phyloP scores from a whole-genome alignment of 2,888 invertebrate species.

The Dioctria linearis region DNA sequence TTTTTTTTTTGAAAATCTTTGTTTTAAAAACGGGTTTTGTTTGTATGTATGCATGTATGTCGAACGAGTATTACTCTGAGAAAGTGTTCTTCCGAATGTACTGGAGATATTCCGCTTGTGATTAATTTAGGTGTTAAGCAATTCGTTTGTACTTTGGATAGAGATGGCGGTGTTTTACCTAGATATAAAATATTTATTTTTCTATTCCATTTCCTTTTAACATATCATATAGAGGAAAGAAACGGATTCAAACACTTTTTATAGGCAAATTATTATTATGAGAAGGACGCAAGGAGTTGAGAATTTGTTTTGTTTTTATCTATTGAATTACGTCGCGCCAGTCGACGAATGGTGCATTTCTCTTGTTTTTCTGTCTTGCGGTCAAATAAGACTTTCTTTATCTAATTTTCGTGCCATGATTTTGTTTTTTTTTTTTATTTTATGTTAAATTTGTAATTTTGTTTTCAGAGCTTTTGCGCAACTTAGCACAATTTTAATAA shows the following conservation, averaged over 20 bases:
- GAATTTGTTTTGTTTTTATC: neutral
- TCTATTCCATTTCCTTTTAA: constrained; percentile 32
- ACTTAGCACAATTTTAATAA: constrained; percentile 42
- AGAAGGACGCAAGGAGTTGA: neutral
- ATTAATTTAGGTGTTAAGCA: constrained; percentile 46
- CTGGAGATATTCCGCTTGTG: constrained; percentile 51
- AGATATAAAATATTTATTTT: constrained; percentile 48
- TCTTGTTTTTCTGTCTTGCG: constrained; percentile 9
- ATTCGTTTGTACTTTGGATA: constrained; percentile 25
- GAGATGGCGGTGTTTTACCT: constrained; percentile 18
- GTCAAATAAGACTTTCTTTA: constrained; percentile 4
- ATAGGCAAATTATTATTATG: constrained; percentile 1
- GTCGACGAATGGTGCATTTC: neutral
- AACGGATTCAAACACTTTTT: constrained; percentile 24
- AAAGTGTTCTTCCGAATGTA: constrained; percentile 42
- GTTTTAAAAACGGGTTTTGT: constrained; percentile 36
- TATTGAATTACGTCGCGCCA: constrained; percentile 2
- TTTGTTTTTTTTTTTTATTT: constrained; percentile 31
- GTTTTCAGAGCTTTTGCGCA: neutral
- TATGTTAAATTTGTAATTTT: constrained; percentile 16
- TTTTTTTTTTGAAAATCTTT: constrained; percentile 13
- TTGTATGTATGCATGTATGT: constrained; percentile 1
- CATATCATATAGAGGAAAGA: constrained; percentile 38
- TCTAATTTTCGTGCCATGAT: constrained; percentile 21
- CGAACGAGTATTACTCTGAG: constrained; percentile 35